Percentiles rank a stretch among this genome's conserved stretches.
Evolutionary conservation across 2,113 vertebrate genomes (phyloP).

Genomic region (Grantiella picta): DNA sequence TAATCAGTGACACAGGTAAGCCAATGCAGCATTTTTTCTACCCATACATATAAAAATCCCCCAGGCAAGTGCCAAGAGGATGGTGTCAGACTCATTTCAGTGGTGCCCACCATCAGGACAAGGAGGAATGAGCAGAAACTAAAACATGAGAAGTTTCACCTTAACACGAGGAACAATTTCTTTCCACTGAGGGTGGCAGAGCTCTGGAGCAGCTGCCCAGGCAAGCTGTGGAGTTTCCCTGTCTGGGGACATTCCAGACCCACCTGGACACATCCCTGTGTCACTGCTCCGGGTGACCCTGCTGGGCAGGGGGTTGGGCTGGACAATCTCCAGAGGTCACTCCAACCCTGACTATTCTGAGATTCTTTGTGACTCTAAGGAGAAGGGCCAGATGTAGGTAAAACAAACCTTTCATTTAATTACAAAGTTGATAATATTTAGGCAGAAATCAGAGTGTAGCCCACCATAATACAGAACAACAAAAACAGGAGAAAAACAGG

Average conservation of each 20-base stretch:
- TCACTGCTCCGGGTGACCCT: background rate
- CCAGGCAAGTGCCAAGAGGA: background rate
- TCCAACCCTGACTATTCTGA: background rate
- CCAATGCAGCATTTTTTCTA: background rate
- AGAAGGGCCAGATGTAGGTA: background rate
- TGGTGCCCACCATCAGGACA: background rate
- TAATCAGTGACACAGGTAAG: background rate
- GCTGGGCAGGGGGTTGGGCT: background rate
- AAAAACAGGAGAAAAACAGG: background rate
- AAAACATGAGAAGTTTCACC: rapidly evolving
- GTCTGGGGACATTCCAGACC: background rate
- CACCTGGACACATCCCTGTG: rapidly evolving
- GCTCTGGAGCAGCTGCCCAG: background rate
- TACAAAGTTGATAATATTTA: background rate
- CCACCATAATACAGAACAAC: background rate
- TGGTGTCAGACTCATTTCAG: background rate
- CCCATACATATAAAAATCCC: rapidly evolving
- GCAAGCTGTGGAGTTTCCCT: background rate
- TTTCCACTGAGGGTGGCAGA: rapidly evolving
- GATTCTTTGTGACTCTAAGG: background rate
- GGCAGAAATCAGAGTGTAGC: background rate
- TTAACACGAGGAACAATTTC: rapidly evolving
- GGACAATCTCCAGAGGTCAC: background rate
- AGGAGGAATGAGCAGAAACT: background rate
- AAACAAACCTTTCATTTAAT: background rate